Evolutionary conservation across 2,888 invertebrate genomes (phyloP).

Genomic region (Dolichomitus sp.): DNA sequence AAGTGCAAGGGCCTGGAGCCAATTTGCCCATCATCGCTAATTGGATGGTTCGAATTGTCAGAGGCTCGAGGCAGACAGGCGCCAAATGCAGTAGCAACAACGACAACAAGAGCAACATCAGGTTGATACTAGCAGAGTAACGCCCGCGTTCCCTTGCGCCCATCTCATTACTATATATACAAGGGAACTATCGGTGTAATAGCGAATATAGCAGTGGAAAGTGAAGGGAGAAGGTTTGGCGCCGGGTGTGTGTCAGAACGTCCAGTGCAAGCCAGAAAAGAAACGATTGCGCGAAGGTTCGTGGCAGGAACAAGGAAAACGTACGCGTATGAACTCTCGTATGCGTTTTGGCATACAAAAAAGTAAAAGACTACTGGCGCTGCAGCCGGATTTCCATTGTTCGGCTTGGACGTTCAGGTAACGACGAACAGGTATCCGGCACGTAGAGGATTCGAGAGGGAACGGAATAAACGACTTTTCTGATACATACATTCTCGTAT

Average conservation of each 20-base stretch:
- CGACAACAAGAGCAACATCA: not conserved
- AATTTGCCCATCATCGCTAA: conserved; percentile 62
- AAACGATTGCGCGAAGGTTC: conserved; percentile 22
- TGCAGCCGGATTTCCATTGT: conserved; percentile 37
- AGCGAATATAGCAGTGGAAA: conserved; percentile 10
- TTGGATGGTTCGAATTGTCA: conserved; percentile 61
- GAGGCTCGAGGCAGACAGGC: conserved; percentile 51
- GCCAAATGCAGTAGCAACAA: not conserved
- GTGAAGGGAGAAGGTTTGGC: conserved; percentile 6
- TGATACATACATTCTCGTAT: not conserved
- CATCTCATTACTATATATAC: conserved; percentile 27
- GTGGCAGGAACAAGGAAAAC: conserved; percentile 9
- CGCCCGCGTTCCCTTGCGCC: conserved; percentile 21
- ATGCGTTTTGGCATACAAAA: not conserved
- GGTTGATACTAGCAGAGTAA: conserved; percentile 49
- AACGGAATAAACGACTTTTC: conserved; percentile 22
- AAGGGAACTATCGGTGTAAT: conserved; percentile 2
- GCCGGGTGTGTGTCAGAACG: not conserved
- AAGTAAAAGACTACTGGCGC: not conserved
- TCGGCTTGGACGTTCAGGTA: conserved; percentile 7
- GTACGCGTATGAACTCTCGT: not conserved
- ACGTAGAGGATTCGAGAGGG: not conserved
- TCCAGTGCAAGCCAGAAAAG: not conserved
- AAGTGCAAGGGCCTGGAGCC: conserved; percentile 12
- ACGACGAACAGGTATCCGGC: conserved; percentile 3